Evolutionary conservation across 2,888 invertebrate species (phyloP).

Genomic region (Nebria brevicollis): DNA sequence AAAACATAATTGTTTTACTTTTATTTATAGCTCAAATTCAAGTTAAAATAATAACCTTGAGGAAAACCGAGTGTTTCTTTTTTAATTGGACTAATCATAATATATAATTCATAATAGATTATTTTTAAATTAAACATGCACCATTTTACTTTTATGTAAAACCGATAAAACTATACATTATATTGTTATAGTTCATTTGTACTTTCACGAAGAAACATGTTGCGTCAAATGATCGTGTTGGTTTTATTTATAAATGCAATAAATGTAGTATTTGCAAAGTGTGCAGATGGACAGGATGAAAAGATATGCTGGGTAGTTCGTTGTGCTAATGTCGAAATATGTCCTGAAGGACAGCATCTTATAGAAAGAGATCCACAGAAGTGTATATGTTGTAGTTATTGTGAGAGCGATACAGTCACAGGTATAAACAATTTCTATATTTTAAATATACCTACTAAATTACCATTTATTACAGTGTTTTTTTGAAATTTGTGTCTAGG

Average conservation of each 20-base stretch:
- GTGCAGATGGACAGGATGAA: slow-evolving; percentile 21
- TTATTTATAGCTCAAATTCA: neutral
- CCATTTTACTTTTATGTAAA: neutral
- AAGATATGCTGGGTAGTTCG: slow-evolving; percentile 2
- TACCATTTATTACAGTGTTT: too few species aligned
- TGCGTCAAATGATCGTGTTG: neutral
- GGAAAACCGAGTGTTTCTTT: neutral
- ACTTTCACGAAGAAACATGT: neutral
- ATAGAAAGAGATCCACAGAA: neutral
- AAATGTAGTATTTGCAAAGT: slow-evolving; percentile 6
- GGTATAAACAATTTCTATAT: neutral
- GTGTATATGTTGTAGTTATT: slow-evolving; percentile 13
- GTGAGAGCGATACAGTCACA: neutral
- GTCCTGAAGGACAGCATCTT: neutral
- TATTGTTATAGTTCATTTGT: neutral
- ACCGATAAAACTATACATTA: neutral
- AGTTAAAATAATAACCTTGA: neutral
- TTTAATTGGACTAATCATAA: neutral
- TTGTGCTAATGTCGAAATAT: slow-evolving; percentile 9
- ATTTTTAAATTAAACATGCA: neutral
- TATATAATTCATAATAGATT: neutral
- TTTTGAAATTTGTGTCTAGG: too few species aligned
- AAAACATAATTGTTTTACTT: neutral
- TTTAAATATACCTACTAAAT: neutral
- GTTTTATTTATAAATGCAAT: slow-evolving; percentile 5